phyloP scores from a whole-genome alignment of 2,888 invertebrate species.

The Tenthredo scrophulariae region DNA sequence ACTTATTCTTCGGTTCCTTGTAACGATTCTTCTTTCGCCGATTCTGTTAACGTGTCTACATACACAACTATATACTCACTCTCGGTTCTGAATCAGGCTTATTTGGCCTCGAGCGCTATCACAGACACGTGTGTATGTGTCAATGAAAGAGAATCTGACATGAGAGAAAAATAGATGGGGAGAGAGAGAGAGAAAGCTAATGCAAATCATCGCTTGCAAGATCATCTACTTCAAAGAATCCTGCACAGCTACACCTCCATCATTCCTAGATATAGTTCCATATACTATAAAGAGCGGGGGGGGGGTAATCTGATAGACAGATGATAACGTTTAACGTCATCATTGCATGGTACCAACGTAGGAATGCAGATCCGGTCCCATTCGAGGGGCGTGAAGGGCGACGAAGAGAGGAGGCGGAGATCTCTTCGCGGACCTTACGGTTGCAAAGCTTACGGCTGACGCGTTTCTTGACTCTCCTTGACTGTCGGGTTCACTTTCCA shows the following conservation, averaged over 20 bases:
- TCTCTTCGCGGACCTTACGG: constrained; percentile 33
- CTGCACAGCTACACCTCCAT: neutral
- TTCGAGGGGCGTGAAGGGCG: constrained; percentile 33
- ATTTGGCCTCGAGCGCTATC: constrained; percentile 2
- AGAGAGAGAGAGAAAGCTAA: neutral
- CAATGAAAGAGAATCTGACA: constrained; percentile 3
- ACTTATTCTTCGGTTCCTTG: constrained; percentile 21
- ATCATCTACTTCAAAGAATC: neutral
- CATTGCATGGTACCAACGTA: constrained; percentile 14
- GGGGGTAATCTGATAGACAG: constrained; percentile 36
- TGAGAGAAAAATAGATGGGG: neutral
- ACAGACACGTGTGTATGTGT: neutral
- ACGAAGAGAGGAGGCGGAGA: neutral
- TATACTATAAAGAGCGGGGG: neutral
- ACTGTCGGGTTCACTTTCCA: constrained; percentile 28
- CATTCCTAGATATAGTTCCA: neutral
- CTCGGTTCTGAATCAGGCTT: constrained; percentile 37
- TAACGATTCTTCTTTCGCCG: constrained; percentile 3
- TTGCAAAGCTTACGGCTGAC: constrained; percentile 9
- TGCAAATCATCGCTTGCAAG: neutral
- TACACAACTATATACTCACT: neutral
- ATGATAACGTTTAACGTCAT: constrained; percentile 47
- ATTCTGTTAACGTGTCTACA: constrained; percentile 4
- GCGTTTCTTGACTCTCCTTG: constrained; percentile 36
- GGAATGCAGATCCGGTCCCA: constrained; percentile 51